Evolutionary conservation across 1,140 invertebrate species (phyloP).

Genomic region (Lutraria rhynchaena): DNA sequence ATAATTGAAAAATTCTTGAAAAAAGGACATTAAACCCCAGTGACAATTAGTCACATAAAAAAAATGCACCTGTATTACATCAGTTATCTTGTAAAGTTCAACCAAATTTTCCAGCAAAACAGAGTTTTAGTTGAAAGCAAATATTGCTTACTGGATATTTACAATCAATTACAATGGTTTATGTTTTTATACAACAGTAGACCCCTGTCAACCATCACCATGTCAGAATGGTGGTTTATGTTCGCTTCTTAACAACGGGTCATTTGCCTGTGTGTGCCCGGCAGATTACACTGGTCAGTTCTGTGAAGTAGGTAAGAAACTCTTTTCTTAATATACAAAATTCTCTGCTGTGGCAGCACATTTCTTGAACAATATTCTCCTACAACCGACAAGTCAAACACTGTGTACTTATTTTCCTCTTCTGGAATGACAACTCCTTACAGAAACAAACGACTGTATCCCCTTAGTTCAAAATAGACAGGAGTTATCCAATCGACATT

Average conservation of each 20-base stretch:
- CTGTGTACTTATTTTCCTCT: not conserved
- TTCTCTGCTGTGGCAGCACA: not conserved
- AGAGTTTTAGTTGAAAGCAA: not conserved
- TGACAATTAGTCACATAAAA: too few species aligned
- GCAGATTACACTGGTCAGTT: not conserved
- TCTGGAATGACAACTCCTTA: too few species aligned
- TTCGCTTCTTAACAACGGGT: not conserved
- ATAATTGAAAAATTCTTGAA: too few species aligned
- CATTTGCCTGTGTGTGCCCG: conserved; percentile 3
- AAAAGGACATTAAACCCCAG: too few species aligned
- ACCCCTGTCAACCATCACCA: not conserved
- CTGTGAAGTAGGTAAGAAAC: conserved; percentile 9
- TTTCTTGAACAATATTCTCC: not conserved
- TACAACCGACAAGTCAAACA: not conserved
- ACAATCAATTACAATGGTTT: not conserved
- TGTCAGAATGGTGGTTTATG: conserved; percentile 14
- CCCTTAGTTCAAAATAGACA: too few species aligned
- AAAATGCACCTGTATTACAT: not conserved
- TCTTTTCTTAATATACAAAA: not conserved
- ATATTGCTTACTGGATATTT: not conserved
- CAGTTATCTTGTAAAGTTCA: not conserved
- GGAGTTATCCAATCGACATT: too few species aligned
- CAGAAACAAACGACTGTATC: too few species aligned
- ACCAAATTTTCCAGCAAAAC: not conserved
- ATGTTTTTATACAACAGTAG: not conserved